These are phyloP conservation scores for Incurvaria masculella DNA, from an alignment of 2,888 invertebrate species.

Conservation along the genomic window DNA sequence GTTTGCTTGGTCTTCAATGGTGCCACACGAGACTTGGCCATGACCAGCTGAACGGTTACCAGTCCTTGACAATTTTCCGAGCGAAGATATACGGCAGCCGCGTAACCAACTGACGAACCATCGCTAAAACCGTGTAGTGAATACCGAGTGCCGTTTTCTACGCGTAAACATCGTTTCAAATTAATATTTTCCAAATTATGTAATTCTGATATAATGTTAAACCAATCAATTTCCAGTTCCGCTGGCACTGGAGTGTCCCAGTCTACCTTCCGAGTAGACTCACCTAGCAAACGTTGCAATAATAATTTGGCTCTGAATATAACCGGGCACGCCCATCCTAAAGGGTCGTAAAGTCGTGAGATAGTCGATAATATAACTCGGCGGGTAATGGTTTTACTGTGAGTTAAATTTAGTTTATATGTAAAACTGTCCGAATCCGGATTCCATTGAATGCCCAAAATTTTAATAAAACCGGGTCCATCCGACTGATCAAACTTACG, in stretches of 20 bases:
- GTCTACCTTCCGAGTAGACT: too few relatives aligned
- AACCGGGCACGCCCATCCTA: neutral
- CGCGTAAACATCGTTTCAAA: too few relatives aligned
- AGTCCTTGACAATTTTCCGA: neutral
- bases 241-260: too few relatives aligned
- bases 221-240: too few relatives aligned
- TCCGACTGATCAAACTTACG: neutral
- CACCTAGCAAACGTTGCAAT: too few relatives aligned
- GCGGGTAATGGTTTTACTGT: neutral
- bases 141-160: too few relatives aligned
- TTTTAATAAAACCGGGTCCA: neutral
- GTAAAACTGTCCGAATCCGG: conserved; percentile 2
- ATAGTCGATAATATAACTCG: neutral
- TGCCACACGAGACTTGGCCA: conserved; percentile 5
- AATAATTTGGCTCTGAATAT: conserved; percentile 5
- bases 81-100: conserved; percentile 2
- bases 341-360: neutral
- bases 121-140: conserved; percentile 4
- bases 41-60: conserved; percentile 2
- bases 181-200: too few relatives aligned
- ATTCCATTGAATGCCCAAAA: conserved; percentile 3
- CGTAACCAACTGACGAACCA: conserved; percentile 2
- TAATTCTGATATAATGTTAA: too few relatives aligned
- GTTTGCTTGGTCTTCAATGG: conserved; percentile 2
- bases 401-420: neutral